Evolutionary conservation across 2,888 invertebrate species (phyloP), one percentile per base, ranked within the genome.

Genomic region (Andrena minutula): DNA sequence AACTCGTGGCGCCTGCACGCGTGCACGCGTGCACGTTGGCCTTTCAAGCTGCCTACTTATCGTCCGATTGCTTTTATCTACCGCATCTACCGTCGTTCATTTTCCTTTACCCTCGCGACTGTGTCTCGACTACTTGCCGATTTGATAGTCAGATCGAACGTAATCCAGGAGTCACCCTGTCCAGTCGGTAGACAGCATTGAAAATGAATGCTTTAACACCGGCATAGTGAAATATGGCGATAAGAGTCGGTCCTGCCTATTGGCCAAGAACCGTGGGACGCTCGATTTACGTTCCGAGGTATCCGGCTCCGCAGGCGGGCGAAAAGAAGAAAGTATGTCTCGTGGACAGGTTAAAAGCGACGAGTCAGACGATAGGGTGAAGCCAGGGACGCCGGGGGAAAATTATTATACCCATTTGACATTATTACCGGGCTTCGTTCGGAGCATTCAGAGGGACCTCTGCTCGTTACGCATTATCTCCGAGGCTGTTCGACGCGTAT

Each of bases 381-480:
- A 73, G 56, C 23, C 10, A 20, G 68, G 30, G 49, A 58, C 73
- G 77, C 58, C 51, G 68, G 35, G 66, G 66, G 74, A 79, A 74
- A 78, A 81, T 88, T 70, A 76, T 83, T 83, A 79, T 70, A 71
- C 30, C 70, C 61, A 84, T 82, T 86, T 86, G 77, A 56, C 65
- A 71, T 88, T 80, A 85, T 86, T 83, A 83, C 74, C 74, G 53
- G 53, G 75, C 51, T 80, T 82, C 82, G 66, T 85, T 83, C 75
- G 77, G 73, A 79, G 53, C 51, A 79, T 75, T 82, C 65, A 75
- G 56, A 41, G 28, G 58, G 64, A 49, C 63, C 63, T 53, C 51
- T 66, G 65, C 72, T 80, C 80, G 74, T 83, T 69, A 83, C 35
- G 58, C 65, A 61, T 60, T 73, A 74, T 77, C 60, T 53, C 56